Percentiles rank a stretch among this genome's conserved stretches.
These are phyloP conservation scores for Gouania willdenowi DNA, from an alignment of 2,797 vertebrate genomes.

Conservation along the genomic window DNA sequence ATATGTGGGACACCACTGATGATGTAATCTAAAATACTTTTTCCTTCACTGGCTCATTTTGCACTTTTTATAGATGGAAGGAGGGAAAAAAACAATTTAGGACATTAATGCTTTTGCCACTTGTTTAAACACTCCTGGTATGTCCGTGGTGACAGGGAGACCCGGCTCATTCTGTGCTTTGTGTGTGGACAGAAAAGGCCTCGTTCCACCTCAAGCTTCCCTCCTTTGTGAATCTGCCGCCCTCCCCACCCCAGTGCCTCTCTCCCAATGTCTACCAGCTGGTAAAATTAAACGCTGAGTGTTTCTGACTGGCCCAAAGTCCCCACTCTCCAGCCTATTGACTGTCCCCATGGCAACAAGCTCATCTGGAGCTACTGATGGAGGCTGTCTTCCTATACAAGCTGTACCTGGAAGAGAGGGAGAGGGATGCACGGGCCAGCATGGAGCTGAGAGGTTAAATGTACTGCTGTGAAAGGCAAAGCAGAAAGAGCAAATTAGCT, in stretches of 20 bases:
- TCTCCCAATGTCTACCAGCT: conserved; percentile 63
- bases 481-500: conserved; percentile 30
- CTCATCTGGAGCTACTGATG: conserved; percentile 71
- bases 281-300: conserved; percentile 71
- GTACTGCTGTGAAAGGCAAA: conserved; percentile 25
- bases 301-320: conserved; percentile 73
- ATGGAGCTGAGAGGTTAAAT: conserved; percentile 47
- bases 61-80: too few relatives aligned
- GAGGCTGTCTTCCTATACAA: conserved; percentile 58
- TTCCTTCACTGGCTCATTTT: conserved; percentile 30
- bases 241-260: conserved; percentile 25
- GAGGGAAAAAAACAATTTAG: too few relatives aligned
- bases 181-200: conserved; percentile 43
- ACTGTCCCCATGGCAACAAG: conserved; percentile 82
- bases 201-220: conserved; percentile 10
- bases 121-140: neutral
- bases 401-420: conserved; percentile 60
- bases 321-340: conserved; percentile 73
- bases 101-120: neutral
- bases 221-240: conserved; percentile 34
- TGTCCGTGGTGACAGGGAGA: conserved; percentile 9
- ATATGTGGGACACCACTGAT: conserved; percentile 47
- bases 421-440: conserved; percentile 6
- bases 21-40: conserved; percentile 47
- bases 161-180: conserved; percentile 28